Evolutionary conservation across 1,140 invertebrate genomes (phyloP), one percentile per base, ranked within the genome.

Genomic region (Scaptodrosophila lebanonensis): DNA sequence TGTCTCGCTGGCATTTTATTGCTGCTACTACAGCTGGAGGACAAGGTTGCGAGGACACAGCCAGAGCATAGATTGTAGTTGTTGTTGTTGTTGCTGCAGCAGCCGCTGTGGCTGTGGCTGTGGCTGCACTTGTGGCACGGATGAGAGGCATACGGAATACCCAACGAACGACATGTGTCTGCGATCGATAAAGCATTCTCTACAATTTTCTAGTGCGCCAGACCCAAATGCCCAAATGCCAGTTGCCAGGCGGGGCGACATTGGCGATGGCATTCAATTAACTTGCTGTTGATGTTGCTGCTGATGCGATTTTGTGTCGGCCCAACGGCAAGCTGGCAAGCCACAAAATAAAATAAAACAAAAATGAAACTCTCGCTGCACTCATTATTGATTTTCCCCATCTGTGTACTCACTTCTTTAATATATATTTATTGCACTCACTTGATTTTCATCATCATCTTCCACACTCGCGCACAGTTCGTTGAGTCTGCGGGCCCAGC

Each of bases 301-400:
- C 27, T 76, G 57, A 68, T 64, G 53, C 56, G 39, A 75, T 66
- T 66, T 66, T 22, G 66, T 66, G 52, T 4, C 22, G 22, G 22
- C n/a, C n/a, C n/a, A n/a, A n/a, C n/a, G n/a, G n/a, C n/a, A n/a
- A n/a, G n/a, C n/a, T n/a, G n/a, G n/a, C n/a, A n/a, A n/a, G n/a
- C n/a, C n/a, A n/a, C n/a, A n/a, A n/a, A n/a, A n/a, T n/a, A n/a
- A n/a, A n/a, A n/a, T n/a, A n/a, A n/a, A n/a, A n/a, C n/a, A n/a
- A n/a, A n/a, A n/a, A n/a, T n/a, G n/a, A n/a, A n/a, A n/a, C n/a
- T n/a, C n/a, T 16, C 16, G 13, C 8, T 11, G 16, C 27, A 17
- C 36, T 47, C 63, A 72, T 66, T 79, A 79, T 79, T 82, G 73
- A 79, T 79, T 71, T 66, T 53, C 35, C 45, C 56, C 58, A 65